Percentiles rank a stretch among this genome's conserved stretches.
These are phyloP conservation scores for Plagodis dolabraria DNA, from an alignment of 2,888 invertebrate species.

Conservation along the genomic window DNA sequence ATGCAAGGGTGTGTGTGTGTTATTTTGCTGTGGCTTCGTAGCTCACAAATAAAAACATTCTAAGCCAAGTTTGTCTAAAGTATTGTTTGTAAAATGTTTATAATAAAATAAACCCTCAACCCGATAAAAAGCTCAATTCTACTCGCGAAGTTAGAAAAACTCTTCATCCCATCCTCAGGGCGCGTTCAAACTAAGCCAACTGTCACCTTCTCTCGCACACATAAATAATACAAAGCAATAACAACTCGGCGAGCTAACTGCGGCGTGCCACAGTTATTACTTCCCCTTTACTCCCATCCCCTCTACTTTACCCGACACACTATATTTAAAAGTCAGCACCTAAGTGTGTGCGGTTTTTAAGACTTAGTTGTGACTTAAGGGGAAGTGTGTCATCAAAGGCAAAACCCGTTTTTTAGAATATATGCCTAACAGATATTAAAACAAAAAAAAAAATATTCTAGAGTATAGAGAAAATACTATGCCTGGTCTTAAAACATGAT, in stretches of 20 bases:
- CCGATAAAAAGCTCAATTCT: constrained; percentile 31
- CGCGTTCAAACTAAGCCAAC: constrained; percentile 52
- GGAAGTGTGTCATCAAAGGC: no score
- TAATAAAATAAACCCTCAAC: constrained; percentile 10
- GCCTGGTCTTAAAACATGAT: no score
- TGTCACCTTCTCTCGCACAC: constrained; percentile 64
- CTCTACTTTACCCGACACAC: constrained; percentile 30
- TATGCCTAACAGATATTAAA: no score
- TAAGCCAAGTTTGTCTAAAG: no score
- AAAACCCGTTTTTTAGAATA: no score
- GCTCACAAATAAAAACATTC: no score
- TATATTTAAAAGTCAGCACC: constrained; percentile 13
- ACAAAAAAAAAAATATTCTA: no score
- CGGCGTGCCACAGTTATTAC: constrained; percentile 77
- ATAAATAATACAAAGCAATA: constrained; percentile 80
- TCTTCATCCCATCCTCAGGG: constrained; percentile 34
- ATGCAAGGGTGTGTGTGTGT: no score
- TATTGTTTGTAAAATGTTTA: no score
- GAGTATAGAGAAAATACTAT: no score
- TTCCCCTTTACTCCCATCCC: constrained; percentile 49
- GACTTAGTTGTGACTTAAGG: background rate
- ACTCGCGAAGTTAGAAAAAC: constrained; percentile 33
- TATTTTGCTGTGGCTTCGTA: no score
- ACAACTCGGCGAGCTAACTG: constrained; percentile 73
- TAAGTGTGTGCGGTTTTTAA: constrained; percentile 13